Evolutionary conservation across 2,797 vertebrate genomes (phyloP).

Genomic region (Poeciliopsis presidionis): DNA sequence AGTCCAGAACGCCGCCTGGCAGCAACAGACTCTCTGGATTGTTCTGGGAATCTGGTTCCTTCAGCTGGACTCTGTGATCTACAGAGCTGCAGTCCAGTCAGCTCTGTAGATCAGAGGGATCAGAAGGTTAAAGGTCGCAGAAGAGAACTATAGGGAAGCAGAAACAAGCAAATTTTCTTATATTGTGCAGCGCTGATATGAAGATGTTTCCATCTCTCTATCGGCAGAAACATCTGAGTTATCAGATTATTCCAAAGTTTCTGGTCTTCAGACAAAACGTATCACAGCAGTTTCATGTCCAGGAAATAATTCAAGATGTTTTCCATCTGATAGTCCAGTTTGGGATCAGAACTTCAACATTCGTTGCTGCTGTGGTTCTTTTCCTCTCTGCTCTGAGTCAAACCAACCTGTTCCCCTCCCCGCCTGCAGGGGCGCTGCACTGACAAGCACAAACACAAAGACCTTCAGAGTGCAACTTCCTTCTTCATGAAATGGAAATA

Average conservation of each 20-base stretch:
- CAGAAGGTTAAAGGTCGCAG: not conserved
- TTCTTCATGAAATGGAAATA: too few relatives aligned
- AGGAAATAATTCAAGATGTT: not conserved
- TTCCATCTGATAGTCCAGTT: too few relatives aligned
- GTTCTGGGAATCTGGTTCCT: too few relatives aligned
- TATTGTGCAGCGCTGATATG: not conserved
- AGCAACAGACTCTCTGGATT: not conserved
- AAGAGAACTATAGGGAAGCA: not conserved
- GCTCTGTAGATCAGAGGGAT: not conserved
- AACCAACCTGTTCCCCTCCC: too few relatives aligned
- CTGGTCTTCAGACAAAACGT: not conserved
- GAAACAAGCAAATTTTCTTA: not conserved
- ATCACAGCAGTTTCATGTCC: not conserved
- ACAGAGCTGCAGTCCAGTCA: not conserved
- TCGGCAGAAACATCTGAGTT: not conserved
- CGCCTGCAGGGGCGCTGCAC: too few relatives aligned
- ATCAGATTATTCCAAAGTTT: not conserved
- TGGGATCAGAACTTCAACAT: too few relatives aligned
- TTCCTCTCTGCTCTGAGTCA: too few relatives aligned
- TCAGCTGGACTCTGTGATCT: too few relatives aligned
- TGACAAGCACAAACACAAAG: too few relatives aligned
- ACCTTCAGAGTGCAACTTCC: too few relatives aligned
- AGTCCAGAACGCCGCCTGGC: constrained; percentile 7
- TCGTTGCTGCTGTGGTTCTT: too few relatives aligned
- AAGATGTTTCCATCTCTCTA: not conserved